Percentiles rank a stretch among this genome's conserved stretches.
Conservation (phyloP, 2,888 invertebrate species). For the Campaea margaritaria region DNA sequence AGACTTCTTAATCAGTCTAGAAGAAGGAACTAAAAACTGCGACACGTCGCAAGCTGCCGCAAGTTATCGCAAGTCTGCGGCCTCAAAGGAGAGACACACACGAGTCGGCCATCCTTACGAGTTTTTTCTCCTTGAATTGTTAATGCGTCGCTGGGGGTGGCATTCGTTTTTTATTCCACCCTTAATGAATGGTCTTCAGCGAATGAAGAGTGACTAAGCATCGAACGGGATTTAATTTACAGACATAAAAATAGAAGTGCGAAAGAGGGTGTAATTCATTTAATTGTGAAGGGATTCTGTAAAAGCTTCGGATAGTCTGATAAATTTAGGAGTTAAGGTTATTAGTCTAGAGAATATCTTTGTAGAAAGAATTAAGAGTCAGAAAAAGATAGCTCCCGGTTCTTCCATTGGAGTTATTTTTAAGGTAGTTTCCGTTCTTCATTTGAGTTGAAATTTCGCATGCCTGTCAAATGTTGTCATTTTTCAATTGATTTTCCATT, state of each 20-base stretch:
- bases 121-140: conserved; percentile 64
- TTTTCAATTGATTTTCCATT: too few relatives aligned
- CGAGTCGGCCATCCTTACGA: conserved; percentile 48
- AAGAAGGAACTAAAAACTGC: background rate
- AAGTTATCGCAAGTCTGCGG: conserved; percentile 39
- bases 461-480: too few relatives aligned
- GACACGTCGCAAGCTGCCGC: background rate
- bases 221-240: conserved; percentile 45
- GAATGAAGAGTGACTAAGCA: conserved; percentile 51
- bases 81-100: conserved; percentile 41
- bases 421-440: too few relatives aligned
- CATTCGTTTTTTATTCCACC: conserved; percentile 51
- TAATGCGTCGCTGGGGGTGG: conserved; percentile 55
- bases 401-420: too few relatives aligned
- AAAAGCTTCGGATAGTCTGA: conserved; percentile 16
- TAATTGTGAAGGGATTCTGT: conserved; percentile 29
- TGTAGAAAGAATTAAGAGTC: too few relatives aligned
- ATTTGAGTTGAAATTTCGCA: too few relatives aligned
- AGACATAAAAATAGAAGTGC: conserved; percentile 35
- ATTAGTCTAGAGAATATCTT: too few relatives aligned
- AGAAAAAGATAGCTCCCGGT: too few relatives aligned
- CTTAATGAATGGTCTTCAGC: conserved; percentile 63
- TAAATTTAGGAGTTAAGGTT: background rate
- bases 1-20: too few relatives aligned
- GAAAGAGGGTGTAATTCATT: conserved; percentile 26